Conservation (phyloP, 2,113 vertebrate genomes). For the Myocastor coypus region DNA sequence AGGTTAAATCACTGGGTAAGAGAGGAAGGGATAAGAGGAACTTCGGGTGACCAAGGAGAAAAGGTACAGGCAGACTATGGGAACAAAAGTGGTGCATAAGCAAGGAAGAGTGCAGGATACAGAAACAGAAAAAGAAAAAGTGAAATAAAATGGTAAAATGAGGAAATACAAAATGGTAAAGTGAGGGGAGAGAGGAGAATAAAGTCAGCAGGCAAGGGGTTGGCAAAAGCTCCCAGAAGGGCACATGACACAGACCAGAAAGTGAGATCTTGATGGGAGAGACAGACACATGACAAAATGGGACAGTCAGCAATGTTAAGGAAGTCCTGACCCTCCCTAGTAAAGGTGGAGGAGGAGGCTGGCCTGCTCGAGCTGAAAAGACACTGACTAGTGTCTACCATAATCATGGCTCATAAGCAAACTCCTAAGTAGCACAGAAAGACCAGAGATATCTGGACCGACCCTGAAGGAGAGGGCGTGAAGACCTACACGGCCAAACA, state of each 20-base stretch:
- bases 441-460: not conserved
- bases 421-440: slow-evolving; percentile 65
- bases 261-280: not conserved
- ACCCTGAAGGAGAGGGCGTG: slow-evolving; percentile 40
- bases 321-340: slow-evolving; percentile 61
- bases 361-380: not conserved
- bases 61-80: slow-evolving; percentile 38
- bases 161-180: slow-evolving; percentile 53
- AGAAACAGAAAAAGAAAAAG: not conserved
- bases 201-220: slow-evolving; percentile 42
- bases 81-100: slow-evolving; percentile 69
- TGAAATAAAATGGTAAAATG: slow-evolving; percentile 36
- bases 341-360: not conserved
- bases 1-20: slow-evolving; percentile 60
- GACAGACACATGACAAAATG: slow-evolving; percentile 54
- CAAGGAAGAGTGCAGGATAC: not conserved
- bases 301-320: slow-evolving; percentile 53
- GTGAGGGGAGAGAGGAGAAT: slow-evolving; percentile 51
- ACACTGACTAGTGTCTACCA: not conserved
- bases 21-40: slow-evolving; percentile 62
- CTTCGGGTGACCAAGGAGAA: slow-evolving; percentile 48
- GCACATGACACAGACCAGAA: slow-evolving; percentile 38
- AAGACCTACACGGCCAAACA: slow-evolving; percentile 14
- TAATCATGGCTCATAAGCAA: slow-evolving; percentile 48
- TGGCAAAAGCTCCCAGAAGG: slow-evolving; percentile 50